Evolutionary conservation across 2,888 invertebrate species (phyloP).

Genomic region (Leptopilina myrica): DNA sequence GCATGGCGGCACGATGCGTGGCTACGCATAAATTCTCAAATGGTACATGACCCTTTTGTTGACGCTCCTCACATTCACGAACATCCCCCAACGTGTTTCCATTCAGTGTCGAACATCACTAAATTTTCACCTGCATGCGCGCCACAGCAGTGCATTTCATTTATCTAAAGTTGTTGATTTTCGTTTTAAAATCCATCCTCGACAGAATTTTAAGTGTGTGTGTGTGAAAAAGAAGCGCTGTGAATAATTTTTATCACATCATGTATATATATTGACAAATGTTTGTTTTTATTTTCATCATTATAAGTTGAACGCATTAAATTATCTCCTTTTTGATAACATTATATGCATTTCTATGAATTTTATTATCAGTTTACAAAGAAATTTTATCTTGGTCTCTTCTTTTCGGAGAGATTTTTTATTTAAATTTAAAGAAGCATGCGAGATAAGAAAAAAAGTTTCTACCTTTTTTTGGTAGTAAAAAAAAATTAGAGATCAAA

Average conservation of each 20-base stretch:
- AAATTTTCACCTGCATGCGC: slow-evolving; percentile 20
- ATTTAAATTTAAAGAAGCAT: background rate
- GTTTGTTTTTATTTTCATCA: too few species aligned
- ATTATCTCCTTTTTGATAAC: too few species aligned
- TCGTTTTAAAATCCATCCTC: background rate
- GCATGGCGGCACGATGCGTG: slow-evolving; percentile 48
- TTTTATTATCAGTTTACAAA: background rate
- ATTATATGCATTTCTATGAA: too few species aligned
- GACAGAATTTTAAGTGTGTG: too few species aligned
- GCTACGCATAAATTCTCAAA: slow-evolving; percentile 51
- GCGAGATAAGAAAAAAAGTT: background rate
- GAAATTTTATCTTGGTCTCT: too few species aligned
- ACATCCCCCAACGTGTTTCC: slow-evolving; percentile 9
- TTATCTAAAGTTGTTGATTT: slow-evolving; percentile 4
- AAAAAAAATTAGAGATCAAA: background rate
- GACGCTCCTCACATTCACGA: background rate
- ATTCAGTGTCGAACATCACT: slow-evolving; percentile 26
- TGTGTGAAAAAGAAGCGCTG: too few species aligned
- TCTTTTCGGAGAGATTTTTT: too few species aligned
- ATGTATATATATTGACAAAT: too few species aligned
- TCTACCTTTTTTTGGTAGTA: slow-evolving; percentile 3
- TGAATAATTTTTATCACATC: too few species aligned
- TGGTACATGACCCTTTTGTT: slow-evolving; percentile 19
- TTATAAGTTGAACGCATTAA: too few species aligned
- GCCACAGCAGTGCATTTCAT: slow-evolving; percentile 3